Evolutionary conservation across 2,113 vertebrate genomes (phyloP).

Genomic region (Paramisgurnus dabryanus): DNA sequence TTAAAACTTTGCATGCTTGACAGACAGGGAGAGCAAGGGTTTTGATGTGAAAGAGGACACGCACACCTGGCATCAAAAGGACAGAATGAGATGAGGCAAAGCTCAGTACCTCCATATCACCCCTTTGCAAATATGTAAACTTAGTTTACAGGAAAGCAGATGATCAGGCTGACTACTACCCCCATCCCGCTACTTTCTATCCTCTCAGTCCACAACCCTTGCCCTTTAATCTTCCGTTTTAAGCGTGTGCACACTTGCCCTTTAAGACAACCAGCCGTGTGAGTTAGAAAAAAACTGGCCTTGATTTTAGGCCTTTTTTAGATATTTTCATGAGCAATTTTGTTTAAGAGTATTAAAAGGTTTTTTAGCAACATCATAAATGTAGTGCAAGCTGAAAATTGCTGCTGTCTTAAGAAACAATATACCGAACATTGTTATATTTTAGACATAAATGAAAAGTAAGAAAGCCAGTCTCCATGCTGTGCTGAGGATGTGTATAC

Average conservation of each 20-base stretch:
- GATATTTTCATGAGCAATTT: too few species aligned
- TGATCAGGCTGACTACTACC: conserved; percentile 5
- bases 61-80: conserved; percentile 50
- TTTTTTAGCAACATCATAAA: too few species aligned
- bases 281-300: too few species aligned
- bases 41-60: conserved; percentile 39
- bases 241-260: conserved; percentile 46
- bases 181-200: conserved; percentile 34
- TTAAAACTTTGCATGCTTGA: conserved; percentile 45
- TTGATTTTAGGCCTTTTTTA: too few species aligned
- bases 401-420: too few species aligned
- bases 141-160: conserved; percentile 32
- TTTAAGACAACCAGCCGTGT: background rate
- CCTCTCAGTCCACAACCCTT: conserved; percentile 18
- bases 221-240: conserved; percentile 47
- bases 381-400: too few species aligned
- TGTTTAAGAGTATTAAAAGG: too few species aligned
- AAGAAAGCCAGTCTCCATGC: too few species aligned
- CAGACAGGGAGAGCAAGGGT: conserved; percentile 10
- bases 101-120: conserved; percentile 49
- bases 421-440: too few species aligned
- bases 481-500: background rate
- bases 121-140: conserved; percentile 63
- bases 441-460: too few species aligned
- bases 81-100: conserved; percentile 41